A percentile compares a stretch with the other conserved stretches of the same genome.
These are phyloP conservation scores for Epiperipatus broadwayi DNA, from an alignment of 2,888 invertebrate genomes.

Conservation along the genomic window DNA sequence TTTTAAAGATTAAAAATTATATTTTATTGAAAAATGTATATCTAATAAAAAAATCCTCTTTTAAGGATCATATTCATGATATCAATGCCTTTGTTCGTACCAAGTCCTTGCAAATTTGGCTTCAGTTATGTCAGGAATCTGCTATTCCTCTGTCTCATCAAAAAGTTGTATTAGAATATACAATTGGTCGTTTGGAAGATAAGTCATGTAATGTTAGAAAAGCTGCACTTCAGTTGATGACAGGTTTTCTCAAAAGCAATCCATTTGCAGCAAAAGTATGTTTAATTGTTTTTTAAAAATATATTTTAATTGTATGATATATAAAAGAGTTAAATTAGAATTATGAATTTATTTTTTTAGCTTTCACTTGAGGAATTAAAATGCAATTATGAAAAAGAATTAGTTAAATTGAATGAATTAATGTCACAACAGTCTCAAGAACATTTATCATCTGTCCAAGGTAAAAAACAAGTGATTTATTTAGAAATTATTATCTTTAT, in stretches of 20 bases:
- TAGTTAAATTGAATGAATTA: conserved; percentile 42
- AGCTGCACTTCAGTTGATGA: conserved; percentile 54
- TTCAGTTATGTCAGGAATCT: conserved; percentile 51
- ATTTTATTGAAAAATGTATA: too few relatives aligned
- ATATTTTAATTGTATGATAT: conserved; percentile 34
- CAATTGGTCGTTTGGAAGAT: conserved; percentile 53
- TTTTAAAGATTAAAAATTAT: too few relatives aligned
- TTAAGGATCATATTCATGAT: conserved; percentile 57
- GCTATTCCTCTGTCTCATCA: conserved; percentile 55
- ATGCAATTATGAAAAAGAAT: conserved; percentile 40
- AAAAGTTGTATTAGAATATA: conserved; percentile 43
- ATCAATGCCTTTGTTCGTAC: conserved; percentile 63
- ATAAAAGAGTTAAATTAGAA: too few relatives aligned
- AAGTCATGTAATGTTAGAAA: conserved; percentile 66
- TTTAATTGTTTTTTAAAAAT: not conserved
- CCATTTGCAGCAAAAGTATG: conserved; percentile 46
- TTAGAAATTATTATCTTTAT: too few relatives aligned
- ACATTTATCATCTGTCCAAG: too few relatives aligned
- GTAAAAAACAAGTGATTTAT: too few relatives aligned
- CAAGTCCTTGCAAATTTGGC: conserved; percentile 63
- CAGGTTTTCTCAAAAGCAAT: conserved; percentile 55
- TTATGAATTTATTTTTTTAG: conserved; percentile 22
- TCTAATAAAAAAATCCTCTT: conserved; percentile 12
- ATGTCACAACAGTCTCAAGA: too few relatives aligned
- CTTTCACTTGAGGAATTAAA: conserved; percentile 37